Percentiles rank a stretch among this genome's conserved stretches.
phyloP scores from a whole-genome alignment of 2,113 vertebrate genomes.

The Synodontis membranacea region DNA sequence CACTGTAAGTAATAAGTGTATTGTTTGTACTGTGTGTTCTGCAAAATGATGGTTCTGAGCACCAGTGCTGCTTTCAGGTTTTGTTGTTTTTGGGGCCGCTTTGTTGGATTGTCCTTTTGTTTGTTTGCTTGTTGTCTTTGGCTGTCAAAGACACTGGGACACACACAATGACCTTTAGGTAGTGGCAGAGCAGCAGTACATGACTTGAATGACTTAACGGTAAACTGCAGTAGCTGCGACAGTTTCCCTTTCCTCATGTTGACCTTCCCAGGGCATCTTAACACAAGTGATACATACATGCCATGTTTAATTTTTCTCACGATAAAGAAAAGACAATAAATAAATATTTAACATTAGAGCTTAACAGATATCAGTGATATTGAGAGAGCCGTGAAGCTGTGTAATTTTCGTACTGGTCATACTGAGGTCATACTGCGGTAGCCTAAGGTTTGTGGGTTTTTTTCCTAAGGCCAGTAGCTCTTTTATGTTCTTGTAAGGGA shows the following conservation, averaged over 20 bases:
- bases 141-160: background rate
- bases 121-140: conserved; percentile 5
- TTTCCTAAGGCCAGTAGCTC: background rate
- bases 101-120: background rate
- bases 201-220: background rate
- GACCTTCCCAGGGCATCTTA: conserved; percentile 20
- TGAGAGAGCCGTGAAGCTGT: background rate
- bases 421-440: background rate
- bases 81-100: background rate
- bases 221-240: conserved; percentile 13
- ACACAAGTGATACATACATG: background rate
- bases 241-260: background rate
- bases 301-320: conserved; percentile 4
- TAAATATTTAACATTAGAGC: background rate
- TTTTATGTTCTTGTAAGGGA: background rate
- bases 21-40: conserved; percentile 33
- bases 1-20: background rate
- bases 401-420: background rate
- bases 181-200: background rate
- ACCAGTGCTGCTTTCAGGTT: conserved; percentile 24
- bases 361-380: background rate
- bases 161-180: conserved; percentile 1
- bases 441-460: background rate
- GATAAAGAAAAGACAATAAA: conserved; percentile 1
- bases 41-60: conserved; percentile 25